Percentiles rank a stretch among this genome's conserved stretches.
These are phyloP conservation scores for Spisula subtruncata DNA, from an alignment of 2,888 invertebrate genomes.

Conservation along the genomic window DNA sequence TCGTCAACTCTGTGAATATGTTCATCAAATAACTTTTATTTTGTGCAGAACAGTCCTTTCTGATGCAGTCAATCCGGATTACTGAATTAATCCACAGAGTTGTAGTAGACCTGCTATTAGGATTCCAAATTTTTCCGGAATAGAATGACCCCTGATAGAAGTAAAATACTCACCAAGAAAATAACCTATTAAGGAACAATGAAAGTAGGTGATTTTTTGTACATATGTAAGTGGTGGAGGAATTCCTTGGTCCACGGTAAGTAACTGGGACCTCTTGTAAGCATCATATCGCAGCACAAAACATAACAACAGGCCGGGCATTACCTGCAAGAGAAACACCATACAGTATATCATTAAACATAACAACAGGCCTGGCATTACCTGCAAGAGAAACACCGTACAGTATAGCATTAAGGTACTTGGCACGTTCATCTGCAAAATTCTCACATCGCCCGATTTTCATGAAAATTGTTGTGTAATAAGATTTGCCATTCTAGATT, in stretches of 20 bases:
- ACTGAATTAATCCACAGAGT: not conserved
- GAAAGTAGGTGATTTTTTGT: slow-evolving; percentile 94
- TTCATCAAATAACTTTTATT: no score
- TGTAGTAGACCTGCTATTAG: not conserved
- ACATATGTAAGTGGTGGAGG: slow-evolving; percentile 88
- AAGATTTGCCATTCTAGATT: no score
- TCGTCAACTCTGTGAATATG: no score
- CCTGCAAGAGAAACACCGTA: slow-evolving; percentile 88
- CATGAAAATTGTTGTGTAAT: no score
- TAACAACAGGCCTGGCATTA: slow-evolving; percentile 97
- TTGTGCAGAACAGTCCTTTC: no score
- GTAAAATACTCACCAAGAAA: slow-evolving; percentile 92
- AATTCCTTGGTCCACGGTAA: slow-evolving; percentile 90
- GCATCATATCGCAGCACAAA: slow-evolving; percentile 99
- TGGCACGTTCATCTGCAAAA: no score
- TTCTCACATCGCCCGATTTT: no score
- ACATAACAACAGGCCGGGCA: slow-evolving; percentile 98
- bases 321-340: slow-evolving; percentile 91
- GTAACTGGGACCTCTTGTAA: slow-evolving; percentile 96
- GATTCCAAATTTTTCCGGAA: no score
- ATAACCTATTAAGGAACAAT: slow-evolving; percentile 99
- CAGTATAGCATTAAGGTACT: no score
- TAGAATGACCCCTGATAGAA: not conserved
- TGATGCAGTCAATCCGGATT: no score
- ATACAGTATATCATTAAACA: slow-evolving; percentile 94